Conservation (phyloP, 1,140 invertebrate species). For the Drosophila arawakana region DNA sequence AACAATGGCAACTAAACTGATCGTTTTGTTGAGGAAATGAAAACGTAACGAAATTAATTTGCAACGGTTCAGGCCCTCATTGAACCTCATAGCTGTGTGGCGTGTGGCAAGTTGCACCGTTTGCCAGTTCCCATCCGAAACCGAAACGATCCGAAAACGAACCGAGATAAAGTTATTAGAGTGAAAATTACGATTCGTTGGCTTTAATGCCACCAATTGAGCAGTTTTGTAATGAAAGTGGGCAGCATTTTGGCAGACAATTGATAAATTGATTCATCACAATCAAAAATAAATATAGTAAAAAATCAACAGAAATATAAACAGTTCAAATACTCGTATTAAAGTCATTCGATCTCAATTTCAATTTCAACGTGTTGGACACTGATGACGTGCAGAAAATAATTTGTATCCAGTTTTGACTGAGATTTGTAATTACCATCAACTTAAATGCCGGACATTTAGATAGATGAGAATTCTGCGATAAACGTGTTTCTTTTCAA, state of each 20-base stretch:
- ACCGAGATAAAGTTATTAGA: conserved; percentile 73
- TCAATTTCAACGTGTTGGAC: conserved; percentile 63
- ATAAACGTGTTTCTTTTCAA: conserved; percentile 54
- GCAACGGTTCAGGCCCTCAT: conserved; percentile 65
- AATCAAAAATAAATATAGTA: conserved; percentile 19
- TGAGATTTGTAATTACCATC: conserved; percentile 69
- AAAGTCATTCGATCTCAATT: conserved; percentile 63
- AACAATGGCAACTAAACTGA: conserved; percentile 54
- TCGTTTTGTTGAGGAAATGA: conserved; percentile 77
- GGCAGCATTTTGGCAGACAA: conserved; percentile 35
- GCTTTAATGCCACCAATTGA: conserved; percentile 53
- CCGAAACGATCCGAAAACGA: not conserved
- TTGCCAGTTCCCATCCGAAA: conserved; percentile 16
- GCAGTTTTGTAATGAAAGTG: conserved; percentile 27
- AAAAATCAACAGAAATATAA: conserved; percentile 13
- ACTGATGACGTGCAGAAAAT: conserved; percentile 67
- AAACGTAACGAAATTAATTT: conserved; percentile 81
- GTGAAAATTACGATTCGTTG: conserved; percentile 59
- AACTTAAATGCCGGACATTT: conserved; percentile 48
- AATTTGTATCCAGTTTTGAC: conserved; percentile 46
- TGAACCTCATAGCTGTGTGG: conserved; percentile 47
- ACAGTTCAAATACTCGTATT: conserved; percentile 21
- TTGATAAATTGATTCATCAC: conserved; percentile 55
- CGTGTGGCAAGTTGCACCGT: conserved; percentile 62
- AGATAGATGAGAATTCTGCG: conserved; percentile 43